phyloP scores from a whole-genome alignment of 2,888 invertebrate species.

The Euphydryas editha region DNA sequence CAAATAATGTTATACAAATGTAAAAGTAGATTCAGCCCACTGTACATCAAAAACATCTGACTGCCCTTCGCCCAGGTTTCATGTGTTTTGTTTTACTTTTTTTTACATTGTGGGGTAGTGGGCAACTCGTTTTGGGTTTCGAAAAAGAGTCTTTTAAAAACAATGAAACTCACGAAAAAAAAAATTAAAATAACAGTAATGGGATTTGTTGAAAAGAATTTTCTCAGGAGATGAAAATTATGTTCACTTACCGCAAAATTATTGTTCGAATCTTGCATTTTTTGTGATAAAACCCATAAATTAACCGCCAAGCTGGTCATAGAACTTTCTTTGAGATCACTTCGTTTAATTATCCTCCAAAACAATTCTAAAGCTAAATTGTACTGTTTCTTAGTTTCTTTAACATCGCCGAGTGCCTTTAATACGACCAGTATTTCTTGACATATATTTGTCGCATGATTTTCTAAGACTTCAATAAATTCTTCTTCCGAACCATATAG shows the following conservation, averaged over 20 bases:
- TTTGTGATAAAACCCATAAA: constrained; percentile 91
- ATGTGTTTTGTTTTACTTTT: too few relatives aligned
- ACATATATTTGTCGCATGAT: constrained; percentile 89
- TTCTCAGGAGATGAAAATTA: neutral
- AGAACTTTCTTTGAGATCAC: constrained; percentile 83
- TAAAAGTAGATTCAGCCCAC: too few relatives aligned
- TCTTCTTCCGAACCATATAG: constrained; percentile 95
- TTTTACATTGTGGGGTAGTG: too few relatives aligned
- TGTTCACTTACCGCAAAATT: constrained; percentile 61
- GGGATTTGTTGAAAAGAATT: too few relatives aligned
- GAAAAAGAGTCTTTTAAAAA: too few relatives aligned
- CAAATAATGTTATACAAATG: too few relatives aligned
- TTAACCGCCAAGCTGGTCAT: constrained; percentile 89
- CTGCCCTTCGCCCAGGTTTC: too few relatives aligned
- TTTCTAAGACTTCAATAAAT: constrained; percentile 91
- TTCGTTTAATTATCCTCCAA: constrained; percentile 85
- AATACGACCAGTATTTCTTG: constrained; percentile 89
- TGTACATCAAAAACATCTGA: too few relatives aligned
- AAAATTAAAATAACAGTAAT: too few relatives aligned
- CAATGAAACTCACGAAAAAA: too few relatives aligned
- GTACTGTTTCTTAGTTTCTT: constrained; percentile 87
- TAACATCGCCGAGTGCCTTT: constrained; percentile 87
- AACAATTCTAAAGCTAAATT: constrained; percentile 89
- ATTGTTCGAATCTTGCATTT: constrained; percentile 71
- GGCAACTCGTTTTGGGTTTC: too few relatives aligned